phyloP scores from a whole-genome alignment of 1,140 invertebrate species.

The Ceratina australensis region DNA sequence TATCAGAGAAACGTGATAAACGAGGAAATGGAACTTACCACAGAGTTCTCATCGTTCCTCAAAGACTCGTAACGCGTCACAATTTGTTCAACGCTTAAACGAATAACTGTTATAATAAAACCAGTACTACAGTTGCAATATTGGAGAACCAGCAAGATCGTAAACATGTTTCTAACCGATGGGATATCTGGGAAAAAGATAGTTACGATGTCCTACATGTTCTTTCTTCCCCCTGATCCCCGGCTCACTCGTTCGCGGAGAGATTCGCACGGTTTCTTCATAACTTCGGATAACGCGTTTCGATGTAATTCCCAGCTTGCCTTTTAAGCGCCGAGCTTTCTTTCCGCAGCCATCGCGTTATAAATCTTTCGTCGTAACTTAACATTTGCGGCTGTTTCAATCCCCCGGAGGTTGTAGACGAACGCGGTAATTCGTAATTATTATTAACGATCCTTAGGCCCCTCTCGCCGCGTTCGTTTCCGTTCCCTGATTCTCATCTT shows the following conservation, averaged over 20 bases:
- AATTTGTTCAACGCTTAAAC: neutral
- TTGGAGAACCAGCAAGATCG: too few relatives aligned
- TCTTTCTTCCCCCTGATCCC: neutral
- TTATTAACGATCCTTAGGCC: conserved; percentile 73
- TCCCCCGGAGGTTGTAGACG: conserved; percentile 67
- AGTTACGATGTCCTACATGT: too few relatives aligned
- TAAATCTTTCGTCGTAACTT: conserved; percentile 75
- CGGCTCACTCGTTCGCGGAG: neutral
- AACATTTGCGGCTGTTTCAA: conserved; percentile 76
- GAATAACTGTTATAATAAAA: too few relatives aligned
- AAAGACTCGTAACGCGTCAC: neutral
- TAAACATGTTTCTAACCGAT: too few relatives aligned
- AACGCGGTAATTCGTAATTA: conserved; percentile 76
- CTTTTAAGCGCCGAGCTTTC: conserved; percentile 50
- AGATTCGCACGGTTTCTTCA: conserved; percentile 4
- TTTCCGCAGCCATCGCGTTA: conserved; percentile 52
- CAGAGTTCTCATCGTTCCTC: neutral
- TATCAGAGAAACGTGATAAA: neutral
- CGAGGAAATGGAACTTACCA: neutral
- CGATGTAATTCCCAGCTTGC: conserved; percentile 49
- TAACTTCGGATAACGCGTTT: conserved; percentile 55
- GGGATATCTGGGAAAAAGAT: too few relatives aligned
- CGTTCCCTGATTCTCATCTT: conserved; percentile 52
- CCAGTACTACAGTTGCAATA: too few relatives aligned
- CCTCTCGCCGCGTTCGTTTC: neutral